Evolutionary conservation across 2,797 vertebrate genomes (phyloP), one percentile per base, ranked within the genome.

Genomic region (Ctenosaura bakeri): DNA sequence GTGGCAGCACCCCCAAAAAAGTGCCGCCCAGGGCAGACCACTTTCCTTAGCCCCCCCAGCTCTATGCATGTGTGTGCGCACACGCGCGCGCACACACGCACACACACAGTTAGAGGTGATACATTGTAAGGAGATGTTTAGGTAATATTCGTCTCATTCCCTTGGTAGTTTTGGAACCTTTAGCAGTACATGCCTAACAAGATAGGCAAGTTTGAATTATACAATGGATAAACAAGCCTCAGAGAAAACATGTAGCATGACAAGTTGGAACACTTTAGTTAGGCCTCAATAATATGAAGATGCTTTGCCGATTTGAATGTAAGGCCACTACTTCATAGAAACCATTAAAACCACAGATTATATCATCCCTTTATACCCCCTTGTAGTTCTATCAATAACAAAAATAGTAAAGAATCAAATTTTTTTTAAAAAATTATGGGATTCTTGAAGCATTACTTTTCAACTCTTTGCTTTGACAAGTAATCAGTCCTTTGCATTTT

Each of bases 121-220:
- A 89, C 32, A 90, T 79, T 86, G 94, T n/a, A 83, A 92, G 88
- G 80, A 46, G 92, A 94, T 82, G 92, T 81, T 95, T 93, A 92
- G 93, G 50, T 89, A 93, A 88, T 87, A 89, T 87, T 81, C 87
- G 87, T 95, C 94, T 92, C 95, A 90, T 38, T 89, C 89, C 38
- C 94, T 94, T 92, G 92, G 90, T 91, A 96, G 92, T 94, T 95
- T 94, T 86, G 77, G 77, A 59, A 90, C 77, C 69, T 91, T 69
- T 0, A 95, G 92, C 94, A 94, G 94, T 95, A 96, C 96, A 95
- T 88, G 95, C 95, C 95, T n/a, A 97, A 98, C 97, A 93, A 95
- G 97, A 97, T 93, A 91, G 94, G 96, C 97, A 1, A 96, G 97
- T 98, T 96, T 95, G 94, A 94, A 94, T 96, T 96, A 95, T 94